These are phyloP conservation scores for Macquaria australasica DNA, from an alignment of 2,113 vertebrate genomes.

Conservation along the genomic window DNA sequence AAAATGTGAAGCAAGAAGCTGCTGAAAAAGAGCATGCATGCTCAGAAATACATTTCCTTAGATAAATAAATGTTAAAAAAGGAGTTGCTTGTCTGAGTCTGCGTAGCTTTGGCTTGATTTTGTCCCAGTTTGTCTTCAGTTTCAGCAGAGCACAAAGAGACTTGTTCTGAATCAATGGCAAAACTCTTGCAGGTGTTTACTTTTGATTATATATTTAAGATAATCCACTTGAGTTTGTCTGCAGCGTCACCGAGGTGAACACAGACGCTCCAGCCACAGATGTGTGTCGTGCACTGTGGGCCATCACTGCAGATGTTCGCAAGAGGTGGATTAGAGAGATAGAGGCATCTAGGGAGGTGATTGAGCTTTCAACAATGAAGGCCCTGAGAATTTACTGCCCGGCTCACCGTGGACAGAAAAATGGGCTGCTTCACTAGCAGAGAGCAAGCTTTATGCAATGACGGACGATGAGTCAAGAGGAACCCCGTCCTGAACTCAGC, in stretches of 20 bases:
- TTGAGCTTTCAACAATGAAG: constrained; percentile 61
- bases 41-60: constrained; percentile 26
- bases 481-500: constrained; percentile 74
- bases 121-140: constrained; percentile 22
- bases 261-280: constrained; percentile 13
- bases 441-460: constrained; percentile 65
- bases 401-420: constrained; percentile 56
- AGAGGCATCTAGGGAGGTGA: constrained; percentile 58
- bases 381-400: constrained; percentile 63
- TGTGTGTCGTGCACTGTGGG: neutral
- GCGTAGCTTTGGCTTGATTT: constrained; percentile 13
- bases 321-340: constrained; percentile 56
- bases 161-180: constrained; percentile 42
- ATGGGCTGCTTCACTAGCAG: constrained; percentile 56
- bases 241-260: constrained; percentile 2
- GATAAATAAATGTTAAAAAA: constrained; percentile 39
- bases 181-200: constrained; percentile 60
- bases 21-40: constrained; percentile 27
- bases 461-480: constrained; percentile 74
- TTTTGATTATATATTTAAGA: constrained; percentile 49
- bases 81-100: constrained; percentile 13
- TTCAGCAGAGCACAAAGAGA: constrained; percentile 43
- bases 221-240: constrained; percentile 41
- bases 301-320: constrained; percentile 45
- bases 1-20: constrained; percentile 27